Evolutionary conservation across 2,113 vertebrate species (phyloP).

Genomic region (Chrysemys picta): DNA sequence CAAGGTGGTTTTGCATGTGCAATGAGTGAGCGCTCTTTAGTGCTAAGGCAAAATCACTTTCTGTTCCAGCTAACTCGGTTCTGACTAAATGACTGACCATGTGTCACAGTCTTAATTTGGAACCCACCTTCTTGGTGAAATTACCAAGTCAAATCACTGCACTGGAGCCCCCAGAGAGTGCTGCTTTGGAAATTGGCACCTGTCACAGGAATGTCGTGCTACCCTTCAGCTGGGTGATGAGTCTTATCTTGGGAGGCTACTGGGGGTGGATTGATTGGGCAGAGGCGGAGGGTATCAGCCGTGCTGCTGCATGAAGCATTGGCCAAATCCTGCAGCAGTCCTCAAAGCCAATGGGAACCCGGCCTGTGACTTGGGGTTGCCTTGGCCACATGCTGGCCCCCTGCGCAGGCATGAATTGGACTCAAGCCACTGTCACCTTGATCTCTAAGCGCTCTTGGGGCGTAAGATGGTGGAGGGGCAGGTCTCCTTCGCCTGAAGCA

Average conservation of each 20-base stretch:
- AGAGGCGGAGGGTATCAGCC: not conserved
- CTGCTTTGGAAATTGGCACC: not conserved
- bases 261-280: not conserved
- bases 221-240: rapidly evolving
- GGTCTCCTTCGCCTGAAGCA: not conserved
- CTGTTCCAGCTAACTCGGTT: not conserved
- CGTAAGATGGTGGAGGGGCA: not conserved
- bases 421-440: not conserved
- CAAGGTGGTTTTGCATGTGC: too few species aligned
- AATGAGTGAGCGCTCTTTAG: not conserved
- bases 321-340: not conserved
- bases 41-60: rapidly evolving
- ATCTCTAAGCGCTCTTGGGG: too few species aligned
- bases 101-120: conserved; percentile 3
- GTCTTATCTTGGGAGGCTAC: not conserved
- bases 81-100: not conserved
- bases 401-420: too few species aligned
- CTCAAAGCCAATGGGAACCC: not conserved
- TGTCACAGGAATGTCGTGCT: not conserved
- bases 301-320: not conserved
- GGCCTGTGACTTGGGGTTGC: not conserved
- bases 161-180: not conserved
- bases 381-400: not conserved
- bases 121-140: not conserved
- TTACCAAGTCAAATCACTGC: conserved; percentile 10